A percentile compares a stretch with the other conserved stretches of the same genome.
Conservation (phyloP, 2,888 invertebrate species). For the Euclidia mi region DNA sequence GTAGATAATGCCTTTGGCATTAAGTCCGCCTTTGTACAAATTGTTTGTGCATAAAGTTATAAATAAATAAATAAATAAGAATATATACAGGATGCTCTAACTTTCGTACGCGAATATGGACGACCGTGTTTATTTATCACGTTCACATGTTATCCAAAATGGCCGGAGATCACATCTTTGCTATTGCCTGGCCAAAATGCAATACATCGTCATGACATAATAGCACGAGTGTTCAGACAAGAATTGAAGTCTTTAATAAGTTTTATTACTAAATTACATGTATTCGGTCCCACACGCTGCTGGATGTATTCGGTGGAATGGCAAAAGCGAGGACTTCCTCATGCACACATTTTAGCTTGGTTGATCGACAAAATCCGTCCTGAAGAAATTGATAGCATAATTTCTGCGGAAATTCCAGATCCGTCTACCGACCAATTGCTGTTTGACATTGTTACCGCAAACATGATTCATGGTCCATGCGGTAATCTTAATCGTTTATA, state of each 20-base stretch:
- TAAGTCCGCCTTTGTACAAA: too few species aligned
- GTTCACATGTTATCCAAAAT: conserved; percentile 9
- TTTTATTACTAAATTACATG: conserved; percentile 34
- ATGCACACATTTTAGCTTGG: conserved; percentile 3
- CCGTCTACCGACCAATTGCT: neutral
- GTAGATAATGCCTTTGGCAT: too few species aligned
- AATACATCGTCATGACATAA: conserved; percentile 34
- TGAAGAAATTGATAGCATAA: neutral
- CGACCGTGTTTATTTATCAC: conserved; percentile 22
- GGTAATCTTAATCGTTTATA: conserved; percentile 8
- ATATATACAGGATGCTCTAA: neutral
- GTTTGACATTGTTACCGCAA: neutral
- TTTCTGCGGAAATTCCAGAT: neutral
- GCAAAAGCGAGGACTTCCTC: neutral
- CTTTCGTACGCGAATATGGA: conserved; percentile 9
- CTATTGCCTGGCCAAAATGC: conserved; percentile 26
- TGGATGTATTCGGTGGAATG: neutral
- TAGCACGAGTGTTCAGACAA: conserved; percentile 26
- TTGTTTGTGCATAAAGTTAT: too few species aligned
- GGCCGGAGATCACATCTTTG: conserved; percentile 6
- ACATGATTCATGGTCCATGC: conserved; percentile 14
- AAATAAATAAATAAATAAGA: too few species aligned
- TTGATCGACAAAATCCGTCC: neutral
- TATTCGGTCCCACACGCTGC: conserved; percentile 21
- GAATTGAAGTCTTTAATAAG: conserved; percentile 26